Evolutionary conservation across 1,140 invertebrate species (phyloP).

Genomic region (Dendrolimus punctatus): DNA sequence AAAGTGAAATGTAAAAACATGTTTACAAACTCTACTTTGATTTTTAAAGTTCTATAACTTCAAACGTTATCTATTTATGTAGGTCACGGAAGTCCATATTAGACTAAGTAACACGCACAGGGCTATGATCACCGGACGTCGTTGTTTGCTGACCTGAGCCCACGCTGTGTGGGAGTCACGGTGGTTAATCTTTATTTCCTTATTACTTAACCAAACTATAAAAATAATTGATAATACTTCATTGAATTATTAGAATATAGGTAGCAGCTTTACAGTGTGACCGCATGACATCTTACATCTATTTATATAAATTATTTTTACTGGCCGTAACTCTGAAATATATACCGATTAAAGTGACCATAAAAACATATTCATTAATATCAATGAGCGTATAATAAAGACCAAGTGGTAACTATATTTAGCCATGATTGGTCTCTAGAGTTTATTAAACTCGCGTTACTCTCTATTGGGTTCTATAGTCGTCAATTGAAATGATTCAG

Average conservation of each 20-base stretch:
- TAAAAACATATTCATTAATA: slow-evolving; percentile 29
- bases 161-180: slow-evolving; percentile 41
- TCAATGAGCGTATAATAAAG: slow-evolving; percentile 23
- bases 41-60: no score
- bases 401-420: slow-evolving; percentile 35
- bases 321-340: not conserved
- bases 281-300: no score
- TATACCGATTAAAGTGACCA: slow-evolving; percentile 5
- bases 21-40: no score
- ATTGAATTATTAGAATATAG: no score
- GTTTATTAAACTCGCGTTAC: slow-evolving; percentile 14
- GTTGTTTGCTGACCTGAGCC: slow-evolving; percentile 49
- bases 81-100: slow-evolving; percentile 13
- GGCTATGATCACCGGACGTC: slow-evolving; percentile 43
- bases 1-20: no score
- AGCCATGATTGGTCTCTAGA: slow-evolving; percentile 23
- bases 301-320: no score
- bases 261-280: no score
- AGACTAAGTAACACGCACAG: slow-evolving; percentile 21
- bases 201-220: not conserved
- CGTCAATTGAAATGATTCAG: not conserved
- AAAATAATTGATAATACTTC: not conserved
- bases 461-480: slow-evolving; percentile 1
- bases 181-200: slow-evolving; percentile 26
- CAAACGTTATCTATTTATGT: slow-evolving; percentile 1